Evolutionary conservation across 2,797 vertebrate genomes (phyloP), one percentile per base, ranked within the genome.

Genomic region (Denticeps clupeoides): DNA sequence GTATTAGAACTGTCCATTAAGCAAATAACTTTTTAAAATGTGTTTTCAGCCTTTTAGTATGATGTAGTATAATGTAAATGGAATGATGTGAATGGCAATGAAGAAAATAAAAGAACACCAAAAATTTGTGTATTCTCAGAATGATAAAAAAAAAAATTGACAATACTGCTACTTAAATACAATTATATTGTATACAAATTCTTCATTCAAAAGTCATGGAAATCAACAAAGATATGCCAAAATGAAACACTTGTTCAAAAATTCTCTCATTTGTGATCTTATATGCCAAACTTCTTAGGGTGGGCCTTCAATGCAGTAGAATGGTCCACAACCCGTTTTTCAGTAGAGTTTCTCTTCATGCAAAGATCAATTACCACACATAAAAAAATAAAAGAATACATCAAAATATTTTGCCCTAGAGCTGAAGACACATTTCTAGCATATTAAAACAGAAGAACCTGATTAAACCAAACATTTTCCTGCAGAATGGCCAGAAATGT

Each of bases 341-440:
- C n/a, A n/a, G n/a, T n/a, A n/a, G n/a, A n/a, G 9, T n/a, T 28
- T 24, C 4, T 9, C 4, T 11, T 35, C 15, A n/a, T 15, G 1
- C 35, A 21, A n/a, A 2, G 11, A 19, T 21, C 6, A 11, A 29
- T 9, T 12, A 28, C 43, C 53, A 41, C 7, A 15, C 41, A 48
- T 33, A 16, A 35, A 31, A 22, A 42, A 38, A 22, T 2, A 19
- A 41, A 58, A 43, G 62, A 37, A 28, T 29, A 18, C 49, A 51
- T 59, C 60, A 44, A 21, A 53, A 38, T 58, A 4, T 55, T 15
- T 24, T 59, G 63, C 70, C 40, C 53, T 29, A 49, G 59, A 77
- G 79, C 82, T 82, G 79, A 83, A 83, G 74, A 86, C 81, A 79
- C 81, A 79, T 81, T 83, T 77, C 51, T 42, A 24, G 69, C 62